phyloP scores from a whole-genome alignment of 2,113 vertebrate genomes.

The Pipa parva region DNA sequence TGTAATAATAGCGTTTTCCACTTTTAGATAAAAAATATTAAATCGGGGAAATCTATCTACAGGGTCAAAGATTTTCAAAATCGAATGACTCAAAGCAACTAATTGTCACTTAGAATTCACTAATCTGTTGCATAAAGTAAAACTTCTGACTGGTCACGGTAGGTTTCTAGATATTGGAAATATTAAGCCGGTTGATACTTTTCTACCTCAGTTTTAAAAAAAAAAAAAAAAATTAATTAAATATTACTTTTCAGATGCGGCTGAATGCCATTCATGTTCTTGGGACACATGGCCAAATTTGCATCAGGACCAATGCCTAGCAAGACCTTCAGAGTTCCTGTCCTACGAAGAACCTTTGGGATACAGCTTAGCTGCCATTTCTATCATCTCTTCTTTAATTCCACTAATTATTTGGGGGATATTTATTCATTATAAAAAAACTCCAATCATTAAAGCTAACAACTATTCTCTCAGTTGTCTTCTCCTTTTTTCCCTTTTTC shows the following conservation, averaged over 20 bases:
- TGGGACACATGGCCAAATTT: too few species aligned
- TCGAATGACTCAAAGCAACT: neutral
- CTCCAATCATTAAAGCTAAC: neutral
- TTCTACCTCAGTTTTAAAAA: too few species aligned
- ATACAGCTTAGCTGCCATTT: neutral
- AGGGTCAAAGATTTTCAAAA: neutral
- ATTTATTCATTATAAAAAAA: neutral
- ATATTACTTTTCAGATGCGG: neutral
- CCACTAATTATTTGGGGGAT: neutral
- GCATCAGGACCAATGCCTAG: neutral
- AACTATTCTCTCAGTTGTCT: constrained; percentile 1
- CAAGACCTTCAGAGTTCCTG: neutral
- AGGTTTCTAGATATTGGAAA: too few species aligned
- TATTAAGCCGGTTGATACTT: too few species aligned
- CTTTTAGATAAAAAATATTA: neutral
- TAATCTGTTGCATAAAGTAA: too few species aligned
- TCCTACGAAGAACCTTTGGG: too few species aligned
- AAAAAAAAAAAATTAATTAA: too few species aligned
- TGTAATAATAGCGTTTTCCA: neutral
- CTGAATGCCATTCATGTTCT: too few species aligned
- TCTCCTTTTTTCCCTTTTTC: neutral
- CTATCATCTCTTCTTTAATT: neutral
- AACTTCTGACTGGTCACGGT: too few species aligned
- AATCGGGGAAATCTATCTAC: neutral
- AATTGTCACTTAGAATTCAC: neutral